Percentiles rank a stretch among this genome's conserved stretches.
Conservation (phyloP, 2,888 invertebrate genomes). For the Eremobia ochroleuca region DNA sequence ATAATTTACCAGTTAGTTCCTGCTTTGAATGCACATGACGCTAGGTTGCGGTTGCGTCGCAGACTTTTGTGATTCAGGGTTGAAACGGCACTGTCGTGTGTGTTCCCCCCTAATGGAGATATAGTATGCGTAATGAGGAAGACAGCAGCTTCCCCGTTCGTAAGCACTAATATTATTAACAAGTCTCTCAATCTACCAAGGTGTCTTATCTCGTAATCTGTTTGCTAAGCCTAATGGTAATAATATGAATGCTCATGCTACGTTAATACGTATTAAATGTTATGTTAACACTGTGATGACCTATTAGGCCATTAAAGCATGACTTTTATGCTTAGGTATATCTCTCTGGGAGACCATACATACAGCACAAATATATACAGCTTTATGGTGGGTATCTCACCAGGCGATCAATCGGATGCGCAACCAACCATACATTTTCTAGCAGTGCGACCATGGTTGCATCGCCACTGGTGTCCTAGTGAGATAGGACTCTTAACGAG, state of each 20-base stretch:
- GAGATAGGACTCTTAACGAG: background rate
- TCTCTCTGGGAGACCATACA: background rate
- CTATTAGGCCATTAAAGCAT: background rate
- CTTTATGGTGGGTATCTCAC: background rate
- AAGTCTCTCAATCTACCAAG: conserved; percentile 7
- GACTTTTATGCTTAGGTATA: background rate
- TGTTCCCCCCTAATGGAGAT: background rate
- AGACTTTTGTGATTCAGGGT: background rate
- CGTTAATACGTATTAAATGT: conserved; percentile 3
- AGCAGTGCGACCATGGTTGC: background rate
- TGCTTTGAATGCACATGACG: conserved; percentile 5
- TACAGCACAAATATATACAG: background rate
- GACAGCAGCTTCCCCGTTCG: conserved; percentile 10
- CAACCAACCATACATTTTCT: background rate
- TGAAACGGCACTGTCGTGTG: background rate
- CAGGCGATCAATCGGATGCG: background rate
- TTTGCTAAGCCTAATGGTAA: conserved; percentile 13
- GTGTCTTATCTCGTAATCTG: conserved; percentile 20
- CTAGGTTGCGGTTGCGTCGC: background rate
- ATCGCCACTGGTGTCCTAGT: background rate
- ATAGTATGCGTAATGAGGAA: conserved; percentile 28
- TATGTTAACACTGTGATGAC: conserved; percentile 9
- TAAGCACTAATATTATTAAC: conserved; percentile 36
- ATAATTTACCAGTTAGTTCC: conserved; percentile 16
- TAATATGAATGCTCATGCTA: conserved; percentile 4